A percentile compares a stretch with the other conserved stretches of the same genome.
Conservation (phyloP, 2,113 vertebrate species). For the Pteronura brasiliensis region DNA sequence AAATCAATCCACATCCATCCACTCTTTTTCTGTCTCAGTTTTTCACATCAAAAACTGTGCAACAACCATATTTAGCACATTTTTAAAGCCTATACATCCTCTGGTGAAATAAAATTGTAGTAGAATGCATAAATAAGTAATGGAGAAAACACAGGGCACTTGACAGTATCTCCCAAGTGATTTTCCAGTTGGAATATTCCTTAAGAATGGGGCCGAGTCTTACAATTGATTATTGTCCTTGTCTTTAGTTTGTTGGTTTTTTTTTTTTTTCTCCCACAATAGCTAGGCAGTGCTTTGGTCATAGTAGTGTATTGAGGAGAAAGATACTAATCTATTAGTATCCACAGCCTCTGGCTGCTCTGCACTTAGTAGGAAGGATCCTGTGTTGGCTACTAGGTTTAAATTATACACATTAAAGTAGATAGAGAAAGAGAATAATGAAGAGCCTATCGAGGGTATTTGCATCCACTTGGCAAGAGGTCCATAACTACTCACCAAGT, state of each 20-base stretch:
- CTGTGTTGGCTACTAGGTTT: background rate
- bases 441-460: background rate
- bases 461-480: background rate
- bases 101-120: background rate
- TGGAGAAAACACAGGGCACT: background rate
- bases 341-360: background rate
- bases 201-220: background rate
- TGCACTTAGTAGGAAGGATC: background rate
- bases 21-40: background rate
- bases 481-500: background rate
- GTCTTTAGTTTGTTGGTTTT: background rate
- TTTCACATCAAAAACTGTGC: background rate
- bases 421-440: background rate
- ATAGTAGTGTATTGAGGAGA: background rate
- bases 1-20: background rate
- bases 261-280: background rate
- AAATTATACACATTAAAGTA: background rate
- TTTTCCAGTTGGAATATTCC: background rate
- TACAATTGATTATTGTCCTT: background rate
- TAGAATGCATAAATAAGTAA: background rate
- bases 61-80: background rate
- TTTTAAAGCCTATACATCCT: background rate
- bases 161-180: background rate
- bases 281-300: background rate
- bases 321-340: background rate